phyloP scores from a whole-genome alignment of 2,888 invertebrate genomes.

The Aspidapion aeneum region DNA sequence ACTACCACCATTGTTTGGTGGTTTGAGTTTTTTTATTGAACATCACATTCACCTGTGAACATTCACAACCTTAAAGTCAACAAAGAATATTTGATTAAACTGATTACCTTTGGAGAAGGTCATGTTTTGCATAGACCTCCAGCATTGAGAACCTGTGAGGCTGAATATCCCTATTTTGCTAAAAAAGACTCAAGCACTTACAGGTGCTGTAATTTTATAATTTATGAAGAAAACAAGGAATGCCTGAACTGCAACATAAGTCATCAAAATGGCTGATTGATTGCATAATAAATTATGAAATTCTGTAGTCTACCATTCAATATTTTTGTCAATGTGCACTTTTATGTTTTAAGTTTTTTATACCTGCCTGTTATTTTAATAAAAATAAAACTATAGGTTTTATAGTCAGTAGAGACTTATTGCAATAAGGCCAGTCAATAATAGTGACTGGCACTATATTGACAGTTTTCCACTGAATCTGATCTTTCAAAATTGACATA shows the following conservation, averaged over 20 bases:
- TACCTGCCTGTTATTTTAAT: too few species aligned
- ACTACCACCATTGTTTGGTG: slow-evolving; percentile 39
- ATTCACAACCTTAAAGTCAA: slow-evolving; percentile 30
- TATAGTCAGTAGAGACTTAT: too few species aligned
- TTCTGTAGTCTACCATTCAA: too few species aligned
- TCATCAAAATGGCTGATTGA: slow-evolving; percentile 39
- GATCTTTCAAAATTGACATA: too few species aligned
- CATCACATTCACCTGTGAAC: slow-evolving; percentile 24
- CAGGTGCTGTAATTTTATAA: slow-evolving; percentile 36
- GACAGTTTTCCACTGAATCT: too few species aligned
- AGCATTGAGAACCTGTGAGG: slow-evolving; percentile 30
- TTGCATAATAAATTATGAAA: slow-evolving; percentile 34
- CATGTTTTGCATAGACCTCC: slow-evolving; percentile 34
- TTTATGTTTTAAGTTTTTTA: too few species aligned
- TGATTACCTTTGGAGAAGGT: slow-evolving; percentile 37
- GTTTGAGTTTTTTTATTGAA: slow-evolving; percentile 37
- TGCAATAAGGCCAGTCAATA: too few species aligned
- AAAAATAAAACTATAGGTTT: too few species aligned
- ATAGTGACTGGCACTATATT: too few species aligned
- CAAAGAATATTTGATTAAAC: slow-evolving; percentile 29
- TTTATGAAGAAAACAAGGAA: slow-evolving; percentile 35
- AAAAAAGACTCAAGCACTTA: slow-evolving; percentile 17
- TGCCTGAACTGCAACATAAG: slow-evolving; percentile 37
- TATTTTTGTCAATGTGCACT: too few species aligned
- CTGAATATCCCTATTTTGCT: slow-evolving; percentile 28